These are phyloP conservation scores for Agrochola litura DNA, from an alignment of 2,888 invertebrate genomes.

Conservation along the genomic window DNA sequence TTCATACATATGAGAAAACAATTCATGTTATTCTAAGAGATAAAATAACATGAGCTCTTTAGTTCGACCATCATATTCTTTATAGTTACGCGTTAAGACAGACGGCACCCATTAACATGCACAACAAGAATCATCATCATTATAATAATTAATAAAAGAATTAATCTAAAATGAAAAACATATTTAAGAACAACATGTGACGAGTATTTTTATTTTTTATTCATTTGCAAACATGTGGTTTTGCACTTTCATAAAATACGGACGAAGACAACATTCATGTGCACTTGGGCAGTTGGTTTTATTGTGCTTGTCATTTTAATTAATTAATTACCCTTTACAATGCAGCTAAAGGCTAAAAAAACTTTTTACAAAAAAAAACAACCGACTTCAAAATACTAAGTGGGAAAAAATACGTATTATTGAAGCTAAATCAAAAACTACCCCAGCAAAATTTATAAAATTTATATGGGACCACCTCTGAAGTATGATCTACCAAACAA, in stretches of 20 bases:
- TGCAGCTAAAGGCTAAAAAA: neutral
- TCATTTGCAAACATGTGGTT: constrained; percentile 24
- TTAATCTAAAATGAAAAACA: neutral
- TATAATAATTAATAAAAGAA: neutral
- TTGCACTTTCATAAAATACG: constrained; percentile 14
- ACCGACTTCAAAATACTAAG: too few relatives aligned
- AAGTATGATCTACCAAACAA: too few relatives aligned
- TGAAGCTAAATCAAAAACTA: too few relatives aligned
- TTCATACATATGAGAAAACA: neutral
- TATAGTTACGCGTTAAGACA: neutral
- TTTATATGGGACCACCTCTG: too few relatives aligned
- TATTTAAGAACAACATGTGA: constrained; percentile 7
- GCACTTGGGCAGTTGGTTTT: neutral
- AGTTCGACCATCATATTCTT: neutral
- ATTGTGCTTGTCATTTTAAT: neutral
- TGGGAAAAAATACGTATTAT: too few relatives aligned
- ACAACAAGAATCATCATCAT: neutral
- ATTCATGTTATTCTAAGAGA: neutral
- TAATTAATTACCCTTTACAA: neutral
- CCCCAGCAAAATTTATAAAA: too few relatives aligned
- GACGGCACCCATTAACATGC: neutral
- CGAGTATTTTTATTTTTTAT: neutral
- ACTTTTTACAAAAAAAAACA: too few relatives aligned
- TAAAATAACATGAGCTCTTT: neutral
- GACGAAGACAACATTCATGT: neutral